Evolutionary conservation across 2,888 invertebrate genomes (phyloP).

Genomic region (Nemurella pictetii): DNA sequence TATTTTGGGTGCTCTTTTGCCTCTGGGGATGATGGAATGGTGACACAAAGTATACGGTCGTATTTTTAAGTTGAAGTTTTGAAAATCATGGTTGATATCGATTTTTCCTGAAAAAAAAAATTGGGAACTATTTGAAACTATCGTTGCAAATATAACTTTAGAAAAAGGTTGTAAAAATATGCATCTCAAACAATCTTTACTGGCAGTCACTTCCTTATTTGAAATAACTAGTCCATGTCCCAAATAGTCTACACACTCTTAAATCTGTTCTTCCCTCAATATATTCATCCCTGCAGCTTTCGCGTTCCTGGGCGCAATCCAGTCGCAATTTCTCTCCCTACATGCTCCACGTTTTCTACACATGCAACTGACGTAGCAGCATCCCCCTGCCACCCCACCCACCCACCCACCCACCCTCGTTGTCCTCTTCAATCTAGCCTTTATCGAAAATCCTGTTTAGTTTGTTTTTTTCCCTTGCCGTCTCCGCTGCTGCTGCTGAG

Average conservation of each 20-base stretch:
- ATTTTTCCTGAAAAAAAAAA: too few species aligned
- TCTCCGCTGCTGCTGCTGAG: neutral
- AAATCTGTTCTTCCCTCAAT: neutral
- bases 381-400: neutral
- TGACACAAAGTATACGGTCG: too few species aligned
- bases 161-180: too few species aligned
- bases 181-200: too few species aligned
- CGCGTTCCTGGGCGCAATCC: neutral
- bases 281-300: neutral
- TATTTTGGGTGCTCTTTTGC: slow-evolving; percentile 38
- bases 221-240: too few species aligned
- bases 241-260: neutral
- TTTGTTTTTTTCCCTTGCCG: neutral
- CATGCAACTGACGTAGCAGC: slow-evolving; percentile 36
- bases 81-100: too few species aligned
- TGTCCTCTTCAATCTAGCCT: slow-evolving; percentile 17
- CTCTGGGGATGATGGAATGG: slow-evolving; percentile 2
- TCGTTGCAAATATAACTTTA: too few species aligned
- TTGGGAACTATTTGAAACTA: too few species aligned
- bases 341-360: slow-evolving; percentile 1
- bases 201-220: too few species aligned
- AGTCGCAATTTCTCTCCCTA: neutral
- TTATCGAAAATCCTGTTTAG: slow-evolving; percentile 30
- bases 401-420: neutral
- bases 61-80: too few species aligned